phyloP scores from a whole-genome alignment of 2,888 invertebrate species.

The Drosophila rubida region DNA sequence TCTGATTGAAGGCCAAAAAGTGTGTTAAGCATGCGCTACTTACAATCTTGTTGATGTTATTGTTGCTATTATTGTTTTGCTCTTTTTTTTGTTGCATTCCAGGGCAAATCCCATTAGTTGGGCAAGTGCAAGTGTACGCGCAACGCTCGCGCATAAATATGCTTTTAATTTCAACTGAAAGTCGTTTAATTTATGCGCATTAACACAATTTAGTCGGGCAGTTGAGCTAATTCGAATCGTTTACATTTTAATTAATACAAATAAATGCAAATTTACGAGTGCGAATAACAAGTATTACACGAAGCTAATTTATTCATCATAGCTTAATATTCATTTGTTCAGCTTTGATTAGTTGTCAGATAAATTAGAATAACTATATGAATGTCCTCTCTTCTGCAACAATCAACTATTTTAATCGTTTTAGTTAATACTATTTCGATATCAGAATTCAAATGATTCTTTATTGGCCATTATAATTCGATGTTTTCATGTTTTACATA shows the following conservation, averaged over 20 bases:
- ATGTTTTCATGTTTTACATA: not conserved
- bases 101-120: constrained; percentile 17
- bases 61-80: not conserved
- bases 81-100: constrained; percentile 11
- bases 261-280: not conserved
- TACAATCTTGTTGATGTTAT: constrained; percentile 14
- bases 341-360: no score
- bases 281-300: not conserved
- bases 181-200: not conserved
- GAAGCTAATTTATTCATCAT: not conserved
- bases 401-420: no score
- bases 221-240: not conserved
- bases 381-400: no score
- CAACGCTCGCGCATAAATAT: constrained; percentile 1
- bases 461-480: not conserved
- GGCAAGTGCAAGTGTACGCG: constrained; percentile 18
- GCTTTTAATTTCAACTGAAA: constrained; percentile 13
- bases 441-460: no score
- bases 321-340: no score
- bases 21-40: constrained; percentile 14
- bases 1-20: constrained; percentile 42
- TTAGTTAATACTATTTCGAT: no score
- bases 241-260: not conserved
- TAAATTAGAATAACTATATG: no score
- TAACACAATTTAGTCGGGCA: not conserved